These are phyloP conservation scores for Micoletzkya japonica DNA, from an alignment of 2,888 invertebrate species.

Conservation along the genomic window DNA sequence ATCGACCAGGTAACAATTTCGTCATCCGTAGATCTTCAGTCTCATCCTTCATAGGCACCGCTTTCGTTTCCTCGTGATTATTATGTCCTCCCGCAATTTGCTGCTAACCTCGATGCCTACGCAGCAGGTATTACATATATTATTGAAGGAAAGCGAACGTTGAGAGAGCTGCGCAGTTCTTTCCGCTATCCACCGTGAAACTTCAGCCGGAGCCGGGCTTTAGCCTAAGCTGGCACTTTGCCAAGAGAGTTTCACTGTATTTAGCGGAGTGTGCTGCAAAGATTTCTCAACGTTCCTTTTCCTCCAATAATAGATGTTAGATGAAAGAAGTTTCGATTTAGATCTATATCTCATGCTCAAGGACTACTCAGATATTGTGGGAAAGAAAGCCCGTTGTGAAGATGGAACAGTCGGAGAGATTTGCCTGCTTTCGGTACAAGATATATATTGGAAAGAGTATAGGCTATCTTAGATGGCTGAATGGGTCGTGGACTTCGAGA, in stretches of 20 bases:
- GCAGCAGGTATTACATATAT: conserved; percentile 32
- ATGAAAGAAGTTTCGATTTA: background rate
- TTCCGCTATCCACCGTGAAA: too few species aligned
- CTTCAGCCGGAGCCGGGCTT: too few species aligned
- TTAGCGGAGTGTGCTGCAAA: too few species aligned
- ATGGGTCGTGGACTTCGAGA: conserved; percentile 36
- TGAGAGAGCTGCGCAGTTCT: too few species aligned
- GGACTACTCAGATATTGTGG: background rate
- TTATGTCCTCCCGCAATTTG: conserved; percentile 51
- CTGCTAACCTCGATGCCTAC: conserved; percentile 40
- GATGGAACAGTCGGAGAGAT: background rate
- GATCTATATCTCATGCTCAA: background rate
- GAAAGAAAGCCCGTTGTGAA: conserved; percentile 30
- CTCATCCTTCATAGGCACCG: conserved; percentile 32
- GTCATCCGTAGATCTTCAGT: background rate
- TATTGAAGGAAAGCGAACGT: too few species aligned
- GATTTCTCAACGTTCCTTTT: too few species aligned
- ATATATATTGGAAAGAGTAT: background rate
- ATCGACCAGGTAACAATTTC: conserved; percentile 38
- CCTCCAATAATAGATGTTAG: background rate
- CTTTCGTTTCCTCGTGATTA: conserved; percentile 48
- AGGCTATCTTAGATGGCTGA: conserved; percentile 27
- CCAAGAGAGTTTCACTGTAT: too few species aligned
- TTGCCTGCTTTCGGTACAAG: background rate
- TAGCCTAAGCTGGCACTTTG: too few species aligned